Percentiles rank a stretch among this genome's conserved stretches.
phyloP scores from a whole-genome alignment of 2,113 vertebrate genomes.

The Accipiter cooperii region DNA sequence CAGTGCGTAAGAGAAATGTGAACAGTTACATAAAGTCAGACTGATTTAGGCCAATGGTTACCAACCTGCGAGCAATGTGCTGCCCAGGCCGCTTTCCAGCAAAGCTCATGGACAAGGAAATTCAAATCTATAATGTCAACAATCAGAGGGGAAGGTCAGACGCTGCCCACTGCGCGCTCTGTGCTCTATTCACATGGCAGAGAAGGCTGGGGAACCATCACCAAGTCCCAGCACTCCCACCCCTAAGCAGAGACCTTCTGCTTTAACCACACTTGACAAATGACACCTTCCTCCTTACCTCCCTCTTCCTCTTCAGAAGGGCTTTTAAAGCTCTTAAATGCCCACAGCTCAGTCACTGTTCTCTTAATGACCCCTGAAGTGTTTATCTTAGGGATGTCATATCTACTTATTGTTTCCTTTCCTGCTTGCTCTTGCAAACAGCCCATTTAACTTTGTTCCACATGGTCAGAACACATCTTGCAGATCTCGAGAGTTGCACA shows the following conservation, averaged over 20 bases:
- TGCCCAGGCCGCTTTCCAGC: neutral
- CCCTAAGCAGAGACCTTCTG: neutral
- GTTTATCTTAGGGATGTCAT: slow-evolving; percentile 12
- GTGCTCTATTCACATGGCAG: neutral
- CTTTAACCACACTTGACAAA: neutral
- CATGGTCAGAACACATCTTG: neutral
- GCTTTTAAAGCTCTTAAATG: neutral
- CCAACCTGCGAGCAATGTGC: neutral
- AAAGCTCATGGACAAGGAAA: neutral
- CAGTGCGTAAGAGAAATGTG: neutral
- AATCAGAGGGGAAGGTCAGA: neutral
- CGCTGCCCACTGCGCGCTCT: neutral
- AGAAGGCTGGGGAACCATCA: neutral
- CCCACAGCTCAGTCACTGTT: neutral
- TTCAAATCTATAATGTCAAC: neutral
- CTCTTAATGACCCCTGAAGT: neutral
- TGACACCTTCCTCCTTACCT: neutral
- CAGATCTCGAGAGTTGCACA: neutral
- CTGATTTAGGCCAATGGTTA: neutral
- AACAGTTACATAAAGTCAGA: neutral
- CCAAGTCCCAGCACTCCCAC: neutral
- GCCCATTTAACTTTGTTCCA: neutral
- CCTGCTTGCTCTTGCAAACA: neutral
- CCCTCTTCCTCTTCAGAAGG: neutral
- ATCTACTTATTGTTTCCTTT: slow-evolving; percentile 28